A percentile compares a stretch with the other conserved stretches of the same genome.
Evolutionary conservation across 2,797 vertebrate genomes (phyloP).

Genomic region (Rhinichthys osculus): DNA sequence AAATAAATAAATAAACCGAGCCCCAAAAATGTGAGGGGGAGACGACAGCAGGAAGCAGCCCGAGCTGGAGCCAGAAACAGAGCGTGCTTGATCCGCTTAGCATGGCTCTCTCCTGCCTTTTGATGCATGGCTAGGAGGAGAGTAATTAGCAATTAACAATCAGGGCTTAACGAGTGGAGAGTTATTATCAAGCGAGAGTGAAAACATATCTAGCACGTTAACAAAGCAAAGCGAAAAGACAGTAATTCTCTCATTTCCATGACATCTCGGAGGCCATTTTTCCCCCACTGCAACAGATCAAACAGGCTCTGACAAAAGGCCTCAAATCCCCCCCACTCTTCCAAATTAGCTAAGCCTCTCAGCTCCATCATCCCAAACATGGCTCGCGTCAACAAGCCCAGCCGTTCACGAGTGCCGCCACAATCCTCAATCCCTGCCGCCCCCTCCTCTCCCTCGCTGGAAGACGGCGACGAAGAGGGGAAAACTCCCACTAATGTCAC

Average conservation of each 20-base stretch:
- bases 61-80: constrained; percentile 66
- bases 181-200: constrained; percentile 67
- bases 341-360: constrained; percentile 85
- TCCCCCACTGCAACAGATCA: constrained; percentile 74
- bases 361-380: constrained; percentile 80
- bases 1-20: constrained; percentile 26
- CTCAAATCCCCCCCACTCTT: constrained; percentile 77
- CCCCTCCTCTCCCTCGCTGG: constrained; percentile 33
- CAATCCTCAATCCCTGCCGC: constrained; percentile 53
- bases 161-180: constrained; percentile 73
- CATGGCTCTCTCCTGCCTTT: constrained; percentile 73
- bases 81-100: constrained; percentile 77
- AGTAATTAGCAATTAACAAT: constrained; percentile 82
- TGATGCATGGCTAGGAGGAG: constrained; percentile 62
- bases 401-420: constrained; percentile 61
- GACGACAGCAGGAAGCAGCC: constrained; percentile 67
- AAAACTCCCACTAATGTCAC: constrained; percentile 64
- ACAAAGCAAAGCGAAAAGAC: constrained; percentile 61
- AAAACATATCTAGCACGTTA: constrained; percentile 52
- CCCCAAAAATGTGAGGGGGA: constrained; percentile 58
- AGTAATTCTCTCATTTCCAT: constrained; percentile 76
- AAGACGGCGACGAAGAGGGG: constrained; percentile 31
- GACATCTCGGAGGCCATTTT: constrained; percentile 75
- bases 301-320: constrained; percentile 80
- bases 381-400: constrained; percentile 76